Evolutionary conservation across 2,888 invertebrate genomes (phyloP).

Genomic region (Acanthosoma haemorrhoidale): DNA sequence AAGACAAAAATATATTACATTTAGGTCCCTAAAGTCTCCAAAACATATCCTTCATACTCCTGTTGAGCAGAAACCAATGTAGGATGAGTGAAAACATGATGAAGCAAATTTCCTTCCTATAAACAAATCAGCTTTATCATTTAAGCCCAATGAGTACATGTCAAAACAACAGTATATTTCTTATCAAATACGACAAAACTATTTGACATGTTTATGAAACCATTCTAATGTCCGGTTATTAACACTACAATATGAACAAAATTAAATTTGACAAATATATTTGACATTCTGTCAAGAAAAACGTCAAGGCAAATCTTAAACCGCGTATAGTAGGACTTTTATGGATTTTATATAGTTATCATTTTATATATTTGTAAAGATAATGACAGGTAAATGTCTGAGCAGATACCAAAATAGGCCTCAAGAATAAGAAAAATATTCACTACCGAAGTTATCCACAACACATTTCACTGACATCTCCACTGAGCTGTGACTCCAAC

Average conservation of each 20-base stretch:
- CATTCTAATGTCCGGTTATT: too few species aligned
- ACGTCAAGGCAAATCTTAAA: background rate
- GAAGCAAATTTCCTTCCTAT: background rate
- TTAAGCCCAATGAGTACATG: too few species aligned
- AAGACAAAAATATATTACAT: background rate
- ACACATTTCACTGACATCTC: background rate
- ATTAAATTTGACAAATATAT: background rate
- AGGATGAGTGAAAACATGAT: background rate
- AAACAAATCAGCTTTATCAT: background rate
- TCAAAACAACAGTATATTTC: too few species aligned
- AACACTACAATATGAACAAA: background rate
- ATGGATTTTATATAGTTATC: too few species aligned
- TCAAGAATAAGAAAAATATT: background rate
- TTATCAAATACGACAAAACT: too few species aligned
- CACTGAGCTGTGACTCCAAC: background rate
- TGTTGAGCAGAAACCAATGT: background rate
- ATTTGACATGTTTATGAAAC: too few species aligned
- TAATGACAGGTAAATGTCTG: too few species aligned
- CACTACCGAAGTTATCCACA: background rate
- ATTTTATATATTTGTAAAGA: too few species aligned
- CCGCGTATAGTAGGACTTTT: too few species aligned
- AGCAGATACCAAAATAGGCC: background rate
- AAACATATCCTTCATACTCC: constrained; percentile 8
- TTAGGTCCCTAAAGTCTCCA: constrained; percentile 21
- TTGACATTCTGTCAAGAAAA: background rate